Base-by-base conservation (phyloP, 2,113 vertebrate genomes). In the Anoplopoma fimbria region DNA sequence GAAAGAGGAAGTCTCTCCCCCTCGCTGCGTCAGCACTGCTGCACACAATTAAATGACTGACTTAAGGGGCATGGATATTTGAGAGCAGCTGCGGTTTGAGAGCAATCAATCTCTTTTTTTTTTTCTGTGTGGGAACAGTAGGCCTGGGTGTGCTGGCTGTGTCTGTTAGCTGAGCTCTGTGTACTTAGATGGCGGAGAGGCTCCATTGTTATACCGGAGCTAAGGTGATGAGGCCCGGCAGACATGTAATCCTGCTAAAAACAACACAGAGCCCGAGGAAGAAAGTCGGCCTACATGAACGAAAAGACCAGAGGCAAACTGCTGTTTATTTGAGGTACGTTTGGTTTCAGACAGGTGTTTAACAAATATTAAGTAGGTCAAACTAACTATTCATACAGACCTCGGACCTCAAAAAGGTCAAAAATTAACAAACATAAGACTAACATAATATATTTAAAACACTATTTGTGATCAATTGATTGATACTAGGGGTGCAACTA, bases 171-270 rank as follows among this genome's bases (percentile, higher is more conserved):
- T 83, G 82, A 91, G 82, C 77, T 86, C 82, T 92, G 87, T 93
- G 80, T 88, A 90, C 83, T 90, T 85, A 90, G 87, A 88, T 67
- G 81, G 79, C 25, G 53, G 79, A 91, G 83, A 77, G 77, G 73
- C 88, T 88, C 76, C 81, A 92, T 93, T 95, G 93, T 95, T 93
- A 65, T 21, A 68, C 23, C 77, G 62, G 61, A 33, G 79, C 85
- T 90, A 94, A 91, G 89, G 84, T 94, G 93, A 95, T 94, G 91
- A 85, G 83, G 84, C 93, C 92, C 94, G 95, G 92, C 95, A 95
- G 87, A 93, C 94, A 93, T 95, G 92, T 95, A 95, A 95, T 94
- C 93, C 86, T 55, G 79, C 83, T 92, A 92, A 88, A 89, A 85
- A 86, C 90, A 94, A 90, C 90, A 89, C 45, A 15, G 65, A 62